Base-by-base conservation (phyloP, 1,140 invertebrate species). In the Lamellibrachia luymesi region DNA sequence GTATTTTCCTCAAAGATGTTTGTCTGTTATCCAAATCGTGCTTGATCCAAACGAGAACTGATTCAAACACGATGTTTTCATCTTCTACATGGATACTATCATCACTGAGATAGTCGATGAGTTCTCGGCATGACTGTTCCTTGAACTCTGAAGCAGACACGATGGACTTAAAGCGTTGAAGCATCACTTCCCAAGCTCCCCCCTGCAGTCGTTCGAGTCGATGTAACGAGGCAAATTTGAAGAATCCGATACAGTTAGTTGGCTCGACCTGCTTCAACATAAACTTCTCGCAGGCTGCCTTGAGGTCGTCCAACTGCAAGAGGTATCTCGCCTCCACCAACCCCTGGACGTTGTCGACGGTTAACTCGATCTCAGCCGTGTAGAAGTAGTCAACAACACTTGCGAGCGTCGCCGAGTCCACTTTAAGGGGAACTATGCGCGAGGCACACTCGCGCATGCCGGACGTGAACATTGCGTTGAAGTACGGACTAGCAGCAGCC, bases 401-500 rank as follows among this genome's bases (percentile, higher is more conserved):
- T n/a, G 2, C n/a, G 7, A 92, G 92, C 4, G 92, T 52, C 7
- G 92, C 52, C 4, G 49, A 50, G 92, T 92, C 92, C 13, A 91
- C 7, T 13, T 80, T 22, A 10, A 38, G 4, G 13, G 22, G 50
- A 4, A 51, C 25, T 13, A 92, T n/a, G 13, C 50, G 50, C 27
- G 50, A 6, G 7, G 92, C 5, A 13, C 52, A 91, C 91, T 93
- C 93, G 27, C 27, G 50, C 50, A 92, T 80, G 17, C 51, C 91
- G 64, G 50, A 91, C 22, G 92, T 91, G 51, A 94, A 93, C 92
- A 94, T 93, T 6, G 94, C 93, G 38, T 93, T 25, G 90, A 94
- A 94, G 93, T 94, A 94, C 27, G 94, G 93, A 51, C 93, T 94
- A 52, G 92, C 92, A 27, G 94, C 91, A 22, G 92, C 90, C n/a